A percentile compares a stretch with the other conserved stretches of the same genome.
Evolutionary conservation across 2,113 vertebrate species (phyloP).

Genomic region (Lepus europaeus): DNA sequence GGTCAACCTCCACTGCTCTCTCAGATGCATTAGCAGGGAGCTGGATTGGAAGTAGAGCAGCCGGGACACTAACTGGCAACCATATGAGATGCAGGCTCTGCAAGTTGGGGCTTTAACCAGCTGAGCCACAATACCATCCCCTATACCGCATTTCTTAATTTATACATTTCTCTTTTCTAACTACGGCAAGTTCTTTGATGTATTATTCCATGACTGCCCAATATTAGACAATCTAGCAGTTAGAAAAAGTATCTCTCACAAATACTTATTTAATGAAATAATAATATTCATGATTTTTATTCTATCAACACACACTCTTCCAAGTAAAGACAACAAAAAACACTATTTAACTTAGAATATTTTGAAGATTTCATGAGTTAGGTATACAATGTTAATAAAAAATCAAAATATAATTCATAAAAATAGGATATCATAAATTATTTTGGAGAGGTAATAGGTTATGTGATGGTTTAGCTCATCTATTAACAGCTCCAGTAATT

Average conservation of each 20-base stretch:
- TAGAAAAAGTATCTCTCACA: background rate
- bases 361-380: background rate
- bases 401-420: background rate
- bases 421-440: background rate
- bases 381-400: slow-evolving; percentile 36
- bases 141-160: background rate
- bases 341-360: background rate
- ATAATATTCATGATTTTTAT: background rate
- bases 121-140: too few species aligned
- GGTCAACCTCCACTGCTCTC: too few species aligned
- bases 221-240: background rate
- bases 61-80: too few species aligned
- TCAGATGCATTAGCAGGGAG: too few species aligned
- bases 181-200: background rate
- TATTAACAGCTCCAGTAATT: background rate
- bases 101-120: too few species aligned
- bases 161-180: slow-evolving; percentile 23
- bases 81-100: too few species aligned
- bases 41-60: too few species aligned
- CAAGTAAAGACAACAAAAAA: slow-evolving; percentile 6
- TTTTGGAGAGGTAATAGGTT: background rate
- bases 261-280: slow-evolving; percentile 47
- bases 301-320: background rate
- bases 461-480: background rate
- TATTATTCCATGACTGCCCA: background rate